These are phyloP conservation scores for Sciurus carolinensis DNA, from an alignment of 2,797 vertebrate genomes.

Conservation along the genomic window DNA sequence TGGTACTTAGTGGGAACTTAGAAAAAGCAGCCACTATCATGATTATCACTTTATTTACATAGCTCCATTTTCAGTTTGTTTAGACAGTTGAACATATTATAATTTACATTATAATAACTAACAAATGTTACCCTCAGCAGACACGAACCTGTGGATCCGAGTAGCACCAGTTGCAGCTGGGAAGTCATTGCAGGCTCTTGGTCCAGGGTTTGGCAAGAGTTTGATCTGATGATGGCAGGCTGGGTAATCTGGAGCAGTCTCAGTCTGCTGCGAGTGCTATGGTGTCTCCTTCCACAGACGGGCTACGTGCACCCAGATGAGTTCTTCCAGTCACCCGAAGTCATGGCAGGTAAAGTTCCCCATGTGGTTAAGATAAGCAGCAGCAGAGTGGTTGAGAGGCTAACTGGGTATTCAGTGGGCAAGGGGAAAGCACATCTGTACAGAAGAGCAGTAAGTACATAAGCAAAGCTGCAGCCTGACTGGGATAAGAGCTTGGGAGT, in stretches of 20 bases:
- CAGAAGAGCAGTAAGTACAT: not conserved
- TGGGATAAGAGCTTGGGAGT: not conserved
- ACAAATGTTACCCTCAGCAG: slow-evolving; percentile 16
- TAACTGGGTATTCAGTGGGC: not conserved
- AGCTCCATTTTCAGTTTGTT: slow-evolving; percentile 6
- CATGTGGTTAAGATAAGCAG: not conserved
- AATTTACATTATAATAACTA: slow-evolving; percentile 24
- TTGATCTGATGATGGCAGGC: slow-evolving; percentile 64
- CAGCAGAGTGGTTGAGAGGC: not conserved
- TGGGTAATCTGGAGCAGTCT: slow-evolving; percentile 82
- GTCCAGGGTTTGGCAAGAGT: not conserved
- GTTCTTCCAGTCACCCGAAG: slow-evolving; percentile 91
- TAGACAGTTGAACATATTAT: not conserved
- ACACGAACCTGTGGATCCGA: slow-evolving; percentile 27
- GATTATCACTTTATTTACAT: not conserved
- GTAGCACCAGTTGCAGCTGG: not conserved
- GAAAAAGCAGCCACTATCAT: not conserved
- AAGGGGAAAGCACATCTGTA: not conserved
- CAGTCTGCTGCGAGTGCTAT: slow-evolving; percentile 84
- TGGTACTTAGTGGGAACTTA: not conserved
- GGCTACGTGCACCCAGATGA: slow-evolving; percentile 91
- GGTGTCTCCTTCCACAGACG: slow-evolving; percentile 90
- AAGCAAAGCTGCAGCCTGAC: not conserved
- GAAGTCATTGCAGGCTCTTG: not conserved
- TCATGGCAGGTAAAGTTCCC: slow-evolving; percentile 89